Evolutionary conservation across 2,888 invertebrate species (phyloP), one percentile per base, ranked within the genome.

Genomic region (Trilocha varians): DNA sequence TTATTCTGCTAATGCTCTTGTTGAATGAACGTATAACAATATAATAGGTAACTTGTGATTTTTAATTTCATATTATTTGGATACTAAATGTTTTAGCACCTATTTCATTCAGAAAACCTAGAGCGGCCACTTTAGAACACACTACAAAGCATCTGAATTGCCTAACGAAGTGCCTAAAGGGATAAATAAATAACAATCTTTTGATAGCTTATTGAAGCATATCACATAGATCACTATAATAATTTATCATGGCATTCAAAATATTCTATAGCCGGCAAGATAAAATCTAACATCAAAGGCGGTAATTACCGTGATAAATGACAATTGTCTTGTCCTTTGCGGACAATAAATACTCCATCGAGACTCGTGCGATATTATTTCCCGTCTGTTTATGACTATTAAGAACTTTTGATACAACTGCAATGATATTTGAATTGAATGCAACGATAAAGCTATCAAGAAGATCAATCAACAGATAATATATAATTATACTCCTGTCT

Each of bases 211-310:
- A 57, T 59, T 61, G 45, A 55, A 59, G 62, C 57, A 59, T 62
- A 55, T 56, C 59, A 60, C 56, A 62, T 57, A 64, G 52, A 60
- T 67, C 58, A 57, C 52, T 54, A 58, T 55, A 57, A 56, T 65
- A 68, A 69, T 74, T 68, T 70, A 71, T 70, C 60, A 65, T 66
- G 57, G 57, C 59, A 64, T 65, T 70, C 65, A 62, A 58, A 57
- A 59, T 59, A 63, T 59, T 57, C 54, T 61, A 58, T 54, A 60
- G 64, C 64, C 73, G 71, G 69, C 67, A 56, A 74, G 80, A 82
- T 80, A 82, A 71, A 65, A 77, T 79, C 77, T 66, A 67, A 79
- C 74, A 76, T 82, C 83, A 82, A 83, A 83, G 78, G 78, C 80
- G 78, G 78, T 73, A 74, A 76, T 77, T 77, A 72, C 67, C 62